These are phyloP conservation scores for Conus canariensis DNA, from an alignment of 2,888 invertebrate species.

Conservation along the genomic window DNA sequence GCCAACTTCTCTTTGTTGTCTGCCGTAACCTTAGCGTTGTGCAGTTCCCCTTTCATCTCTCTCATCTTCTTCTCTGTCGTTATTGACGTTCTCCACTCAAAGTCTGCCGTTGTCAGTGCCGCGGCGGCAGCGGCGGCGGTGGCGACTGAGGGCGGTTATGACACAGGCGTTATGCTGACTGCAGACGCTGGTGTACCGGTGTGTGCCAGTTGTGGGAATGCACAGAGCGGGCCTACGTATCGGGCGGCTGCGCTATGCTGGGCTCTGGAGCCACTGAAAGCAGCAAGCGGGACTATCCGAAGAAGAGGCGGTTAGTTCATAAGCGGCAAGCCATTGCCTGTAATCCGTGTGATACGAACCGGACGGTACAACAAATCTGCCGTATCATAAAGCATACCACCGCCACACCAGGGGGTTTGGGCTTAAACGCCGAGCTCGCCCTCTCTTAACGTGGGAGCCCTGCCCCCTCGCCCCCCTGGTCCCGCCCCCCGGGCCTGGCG, in stretches of 20 bases:
- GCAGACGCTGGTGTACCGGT: no score
- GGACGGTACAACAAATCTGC: slow-evolving; percentile 2
- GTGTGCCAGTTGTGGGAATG: no score
- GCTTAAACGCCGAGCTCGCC: no score
- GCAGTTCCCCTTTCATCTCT: background rate
- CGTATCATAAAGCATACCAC: slow-evolving; percentile 16
- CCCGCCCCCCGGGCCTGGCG: slow-evolving; percentile 30
- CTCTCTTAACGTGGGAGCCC: background rate
- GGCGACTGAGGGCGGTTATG: no score
- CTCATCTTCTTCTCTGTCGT: background rate
- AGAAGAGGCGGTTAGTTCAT: background rate
- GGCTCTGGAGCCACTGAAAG: no score
- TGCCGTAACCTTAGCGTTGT: background rate
- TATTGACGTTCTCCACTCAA: background rate
- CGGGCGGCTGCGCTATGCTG: no score
- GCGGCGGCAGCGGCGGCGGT: no score
- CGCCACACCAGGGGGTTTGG: background rate
- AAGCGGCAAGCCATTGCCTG: background rate
- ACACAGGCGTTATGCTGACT: no score
- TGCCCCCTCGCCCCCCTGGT: slow-evolving; percentile 23
- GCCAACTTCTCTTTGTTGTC: no score
- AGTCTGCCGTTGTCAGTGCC: background rate
- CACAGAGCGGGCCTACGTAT: no score
- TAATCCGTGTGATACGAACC: slow-evolving; percentile 1
- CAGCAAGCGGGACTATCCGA: background rate